These are phyloP conservation scores for Mellilla xanthometata DNA, from an alignment of 2,888 invertebrate species.

Conservation along the genomic window DNA sequence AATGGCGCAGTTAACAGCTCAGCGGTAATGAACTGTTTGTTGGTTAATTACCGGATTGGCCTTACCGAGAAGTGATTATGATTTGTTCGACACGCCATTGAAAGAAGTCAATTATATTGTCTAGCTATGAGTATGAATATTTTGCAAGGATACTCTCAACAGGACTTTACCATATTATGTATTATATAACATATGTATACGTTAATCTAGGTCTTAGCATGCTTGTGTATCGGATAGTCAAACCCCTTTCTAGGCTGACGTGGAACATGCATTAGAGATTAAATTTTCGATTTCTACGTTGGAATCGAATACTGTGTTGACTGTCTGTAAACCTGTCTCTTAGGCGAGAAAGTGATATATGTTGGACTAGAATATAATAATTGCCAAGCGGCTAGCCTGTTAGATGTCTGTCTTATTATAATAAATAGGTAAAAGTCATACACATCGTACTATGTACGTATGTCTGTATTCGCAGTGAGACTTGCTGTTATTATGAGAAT, in stretches of 20 bases:
- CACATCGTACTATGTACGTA: too few species aligned
- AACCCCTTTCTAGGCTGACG: too few species aligned
- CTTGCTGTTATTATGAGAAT: conserved; percentile 1
- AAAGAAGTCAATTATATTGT: background rate
- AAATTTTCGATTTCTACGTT: background rate
- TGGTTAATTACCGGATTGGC: conserved; percentile 13
- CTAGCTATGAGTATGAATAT: too few species aligned
- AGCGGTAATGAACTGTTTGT: conserved; percentile 9
- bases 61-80: conserved; percentile 7
- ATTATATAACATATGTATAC: too few species aligned
- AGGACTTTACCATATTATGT: too few species aligned
- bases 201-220: too few species aligned
- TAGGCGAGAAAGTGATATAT: conserved; percentile 22
- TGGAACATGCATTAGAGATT: background rate
- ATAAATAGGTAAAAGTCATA: conserved; percentile 15
- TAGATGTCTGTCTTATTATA: conserved; percentile 11
- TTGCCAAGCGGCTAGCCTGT: conserved; percentile 16
- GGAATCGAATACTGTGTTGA: background rate
- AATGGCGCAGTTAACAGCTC: too few species aligned
- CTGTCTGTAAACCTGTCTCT: conserved; percentile 12
- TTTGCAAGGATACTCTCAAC: too few species aligned
- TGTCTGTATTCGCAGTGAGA: conserved; percentile 9
- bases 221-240: too few species aligned
- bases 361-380: conserved; percentile 27
- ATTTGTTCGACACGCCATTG: background rate